Percentiles rank a stretch among this genome's conserved stretches.
Evolutionary conservation across 2,113 vertebrate genomes (phyloP).

Genomic region (Labeo rohita): DNA sequence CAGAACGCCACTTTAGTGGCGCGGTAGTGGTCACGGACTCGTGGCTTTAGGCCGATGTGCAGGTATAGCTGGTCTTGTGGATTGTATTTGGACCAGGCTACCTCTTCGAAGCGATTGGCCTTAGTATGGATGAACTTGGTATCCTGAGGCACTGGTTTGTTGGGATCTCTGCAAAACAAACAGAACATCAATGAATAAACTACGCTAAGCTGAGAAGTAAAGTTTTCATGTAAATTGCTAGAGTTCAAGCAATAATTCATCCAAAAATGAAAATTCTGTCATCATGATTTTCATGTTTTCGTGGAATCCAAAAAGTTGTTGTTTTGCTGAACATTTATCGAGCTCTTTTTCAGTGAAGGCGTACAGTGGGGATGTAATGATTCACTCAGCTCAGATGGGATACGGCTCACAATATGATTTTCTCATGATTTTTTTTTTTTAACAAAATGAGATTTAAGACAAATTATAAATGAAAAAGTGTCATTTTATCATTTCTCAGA

Average conservation of each 20-base stretch:
- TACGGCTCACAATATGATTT: not conserved
- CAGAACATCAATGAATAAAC: not conserved
- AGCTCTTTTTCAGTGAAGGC: not conserved
- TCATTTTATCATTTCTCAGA: not conserved
- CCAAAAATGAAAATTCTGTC: not conserved
- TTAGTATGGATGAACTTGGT: constrained; percentile 99
- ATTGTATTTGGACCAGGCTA: constrained; percentile 99
- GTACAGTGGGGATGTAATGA: not conserved
- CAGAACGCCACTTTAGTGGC: constrained; percentile 99
- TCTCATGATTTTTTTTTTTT: not conserved
- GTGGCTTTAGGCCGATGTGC: constrained; percentile 96
- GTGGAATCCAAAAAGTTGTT: not conserved
- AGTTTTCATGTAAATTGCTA: not conserved
- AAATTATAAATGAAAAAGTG: too few species aligned
- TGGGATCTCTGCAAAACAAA: constrained; percentile 85
- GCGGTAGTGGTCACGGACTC: constrained; percentile 96
- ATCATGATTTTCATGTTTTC: not conserved
- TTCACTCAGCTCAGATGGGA: not conserved
- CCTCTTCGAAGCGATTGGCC: constrained; percentile 97
- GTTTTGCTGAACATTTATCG: not conserved
- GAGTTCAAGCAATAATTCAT: not conserved
- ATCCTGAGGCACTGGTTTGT: constrained; percentile 98
- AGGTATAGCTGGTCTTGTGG: constrained; percentile 97
- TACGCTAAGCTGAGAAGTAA: not conserved
- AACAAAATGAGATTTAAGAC: not conserved